Evolutionary conservation across 2,113 vertebrate species (phyloP), one percentile per base, ranked within the genome.

Genomic region (Microtus montanus): DNA sequence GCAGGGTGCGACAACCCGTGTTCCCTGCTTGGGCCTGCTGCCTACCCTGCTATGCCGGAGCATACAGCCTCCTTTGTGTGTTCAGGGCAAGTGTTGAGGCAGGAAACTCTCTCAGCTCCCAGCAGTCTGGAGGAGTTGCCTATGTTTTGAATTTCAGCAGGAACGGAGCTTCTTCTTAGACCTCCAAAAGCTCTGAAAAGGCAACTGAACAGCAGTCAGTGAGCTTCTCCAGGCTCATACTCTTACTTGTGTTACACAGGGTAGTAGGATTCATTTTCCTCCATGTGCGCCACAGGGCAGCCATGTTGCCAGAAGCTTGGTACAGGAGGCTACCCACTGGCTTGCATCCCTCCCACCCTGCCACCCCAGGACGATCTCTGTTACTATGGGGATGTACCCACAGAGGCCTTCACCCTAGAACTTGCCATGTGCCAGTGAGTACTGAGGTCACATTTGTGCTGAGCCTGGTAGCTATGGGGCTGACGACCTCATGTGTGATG

Each of bases 1-100:
- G 13, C 11, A 12, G 12, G 49, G 33, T 1, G 1, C 0, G 0
- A 7, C 3, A 28, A 7, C 58, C 73, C 30, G 0, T 0, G 33
- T 30, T 73, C 24, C 89, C 61, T 15, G 33, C 19, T 30, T 13
- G 0, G 89, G n/a, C 78, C 13, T 2, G 13, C 78, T 1, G 3
- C 4, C 0, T 15, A 8, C 7, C 49, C 38, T 80, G 8, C 26
- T 38, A 8, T 38, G 1, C 3, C 0, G 15, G 64, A 71, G 19
- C 88, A 58, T 58, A 78, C 15, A 24, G 49, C 77, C 12, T 58
- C 5, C 63, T 71, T 74, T 80, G 71, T 66, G 78, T 58, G 54
- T 66, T 24, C 75, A 4, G 3, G 6, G 33, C 20, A 61, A 70
- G 74, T 33, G 30, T 24, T n/a, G 26, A 71, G 79, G 58, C 94